Evolutionary conservation across 2,888 invertebrate genomes (phyloP).

Genomic region (Volucella bombylans): DNA sequence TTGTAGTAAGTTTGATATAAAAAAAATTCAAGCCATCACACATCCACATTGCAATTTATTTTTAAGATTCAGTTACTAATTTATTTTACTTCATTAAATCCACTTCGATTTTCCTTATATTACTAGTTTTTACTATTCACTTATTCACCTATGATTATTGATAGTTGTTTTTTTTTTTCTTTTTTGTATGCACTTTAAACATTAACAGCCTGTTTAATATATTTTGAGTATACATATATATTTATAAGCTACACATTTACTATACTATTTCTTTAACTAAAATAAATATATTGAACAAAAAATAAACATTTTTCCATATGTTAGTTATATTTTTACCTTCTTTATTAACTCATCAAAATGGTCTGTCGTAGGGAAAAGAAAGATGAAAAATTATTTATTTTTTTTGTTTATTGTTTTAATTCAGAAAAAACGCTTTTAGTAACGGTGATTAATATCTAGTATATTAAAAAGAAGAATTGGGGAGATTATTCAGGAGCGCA

Average conservation of each 20-base stretch:
- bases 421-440: constrained; percentile 74
- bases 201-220: too few species aligned
- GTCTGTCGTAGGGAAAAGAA: constrained; percentile 82
- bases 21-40: too few species aligned
- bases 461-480: constrained; percentile 9
- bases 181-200: too few species aligned
- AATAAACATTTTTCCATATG: constrained; percentile 43
- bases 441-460: constrained; percentile 57
- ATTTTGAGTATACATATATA: background rate
- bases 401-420: constrained; percentile 81
- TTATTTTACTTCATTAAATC: constrained; percentile 5
- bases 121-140: background rate
- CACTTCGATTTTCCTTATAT: constrained; percentile 46
- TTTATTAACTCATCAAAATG: constrained; percentile 81
- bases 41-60: background rate
- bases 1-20: too few species aligned
- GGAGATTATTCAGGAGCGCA: background rate
- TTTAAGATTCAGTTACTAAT: background rate
- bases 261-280: background rate
- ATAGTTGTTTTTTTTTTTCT: background rate
- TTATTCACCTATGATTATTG: constrained; percentile 29
- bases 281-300: constrained; percentile 15
- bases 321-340: constrained; percentile 80
- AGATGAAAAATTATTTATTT: constrained; percentile 82
- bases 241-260: background rate